These are phyloP conservation scores for Busseola fusca DNA, from an alignment of 2,888 invertebrate species.

Conservation along the genomic window DNA sequence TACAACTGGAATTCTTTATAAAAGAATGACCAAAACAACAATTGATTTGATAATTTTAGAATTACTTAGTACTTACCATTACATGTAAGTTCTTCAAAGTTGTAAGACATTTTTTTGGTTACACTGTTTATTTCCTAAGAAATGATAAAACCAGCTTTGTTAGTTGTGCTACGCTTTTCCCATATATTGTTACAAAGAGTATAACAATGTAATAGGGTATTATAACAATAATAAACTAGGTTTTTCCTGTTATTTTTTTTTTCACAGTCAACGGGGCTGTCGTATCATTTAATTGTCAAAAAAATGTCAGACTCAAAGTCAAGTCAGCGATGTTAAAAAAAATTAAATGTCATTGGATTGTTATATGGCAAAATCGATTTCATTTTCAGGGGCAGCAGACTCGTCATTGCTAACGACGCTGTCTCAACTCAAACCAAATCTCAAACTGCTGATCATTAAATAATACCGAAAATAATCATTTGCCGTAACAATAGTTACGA, in stretches of 20 bases:
- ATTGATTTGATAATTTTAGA: neutral
- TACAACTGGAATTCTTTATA: too few species aligned
- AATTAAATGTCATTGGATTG: neutral
- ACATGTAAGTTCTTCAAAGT: constrained; percentile 88
- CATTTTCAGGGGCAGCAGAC: too few species aligned
- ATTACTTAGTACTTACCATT: constrained; percentile 80
- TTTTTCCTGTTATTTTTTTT: neutral
- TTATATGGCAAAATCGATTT: neutral
- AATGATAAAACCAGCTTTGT: neutral
- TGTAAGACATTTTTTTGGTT: constrained; percentile 67
- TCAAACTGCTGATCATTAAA: too few species aligned
- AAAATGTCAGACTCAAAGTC: neutral
- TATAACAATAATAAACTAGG: too few species aligned
- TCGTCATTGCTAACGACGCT: too few species aligned
- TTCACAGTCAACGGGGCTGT: neutral
- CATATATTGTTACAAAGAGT: too few species aligned
- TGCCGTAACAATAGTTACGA: too few species aligned
- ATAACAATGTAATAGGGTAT: too few species aligned
- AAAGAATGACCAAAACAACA: constrained; percentile 1
- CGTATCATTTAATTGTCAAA: neutral
- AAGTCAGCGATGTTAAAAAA: neutral
- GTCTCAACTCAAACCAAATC: too few species aligned
- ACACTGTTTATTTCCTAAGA: neutral
- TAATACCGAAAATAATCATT: too few species aligned
- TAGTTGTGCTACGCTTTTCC: neutral